Base-by-base conservation (phyloP, 1,140 invertebrate species). In the Ceratina calcarata region DNA sequence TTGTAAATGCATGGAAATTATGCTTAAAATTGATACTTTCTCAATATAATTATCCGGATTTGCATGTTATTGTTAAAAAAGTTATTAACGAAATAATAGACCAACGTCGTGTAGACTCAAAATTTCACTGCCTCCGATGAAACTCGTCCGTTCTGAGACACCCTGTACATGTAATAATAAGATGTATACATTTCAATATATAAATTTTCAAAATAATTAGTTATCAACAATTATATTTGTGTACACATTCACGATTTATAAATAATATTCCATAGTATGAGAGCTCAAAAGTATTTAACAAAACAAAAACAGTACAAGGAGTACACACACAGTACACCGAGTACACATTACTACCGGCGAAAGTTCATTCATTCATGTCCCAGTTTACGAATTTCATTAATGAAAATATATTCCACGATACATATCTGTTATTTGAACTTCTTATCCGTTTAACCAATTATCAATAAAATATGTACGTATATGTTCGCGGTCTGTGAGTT, bases 141-240 rank as follows among this genome's bases (percentile, higher is more conserved):
- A 32, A 32, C 27, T 32, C 27, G 1, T 32, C 4, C 27, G 27
- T 32, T 32, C 27, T 32, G 27, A 4, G 27, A 32, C 27, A 32
- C 27, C 4, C 2, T 32, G 27, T 32, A 32, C 4, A 32, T 32
- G n/a, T n/a, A n/a, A 32, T 4, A 32, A 32, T 32, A 32, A 4
- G 27, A 32, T 32, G 4, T 32, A 32, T 32, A 32, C 27, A 32
- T 32, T 32, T 32, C 2, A 32, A 32, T 32, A 2, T 32, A 32
- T 32, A 32, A 2, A 69, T 62, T 78, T 71, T 72, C 60, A 71
- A 32, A 27, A 71, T 78, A 60, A 45, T 37, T 32, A 49, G 27
- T 16, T 49, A 3, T 58, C 76, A 27, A 49, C 49, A 62, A 70
- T n/a, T 72, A 55, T 78, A 71, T 71, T 45, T 70, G 71, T 62